Conservation (phyloP, 2,888 invertebrate species). For the Clitarchus hookeri region DNA sequence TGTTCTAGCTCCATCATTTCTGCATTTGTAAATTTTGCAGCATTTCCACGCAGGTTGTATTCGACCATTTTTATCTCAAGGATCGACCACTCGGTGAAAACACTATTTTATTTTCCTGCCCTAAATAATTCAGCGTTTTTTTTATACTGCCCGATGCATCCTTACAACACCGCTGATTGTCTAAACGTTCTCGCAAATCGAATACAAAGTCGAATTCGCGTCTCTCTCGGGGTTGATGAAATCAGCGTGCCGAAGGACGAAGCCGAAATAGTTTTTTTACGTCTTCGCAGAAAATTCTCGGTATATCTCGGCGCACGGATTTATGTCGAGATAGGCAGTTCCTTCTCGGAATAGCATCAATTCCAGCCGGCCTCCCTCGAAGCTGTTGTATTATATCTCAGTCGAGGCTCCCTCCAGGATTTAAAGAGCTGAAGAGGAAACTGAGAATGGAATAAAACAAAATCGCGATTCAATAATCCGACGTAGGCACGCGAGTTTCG, state of each 20-base stretch:
- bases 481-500: neutral
- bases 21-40: no score
- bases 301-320: neutral
- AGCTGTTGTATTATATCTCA: neutral
- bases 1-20: no score
- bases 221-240: neutral
- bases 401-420: neutral
- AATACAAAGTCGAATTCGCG: no score
- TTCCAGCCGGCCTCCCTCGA: neutral
- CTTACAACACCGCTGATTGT: no score
- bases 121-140: no score
- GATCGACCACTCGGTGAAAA: no score
- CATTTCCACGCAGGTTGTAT: no score
- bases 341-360: neutral
- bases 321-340: neutral
- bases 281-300: neutral
- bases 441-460: conserved; percentile 14
- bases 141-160: no score
- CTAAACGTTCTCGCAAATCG: no score
- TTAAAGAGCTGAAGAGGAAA: conserved; percentile 1
- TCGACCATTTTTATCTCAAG: no score
- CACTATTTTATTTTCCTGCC: no score
- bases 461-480: conserved; percentile 6
- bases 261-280: neutral
- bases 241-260: neutral